Evolutionary conservation across 2,888 invertebrate genomes (phyloP), one percentile per base, ranked within the genome.

Genomic region (Drosophila limbata): DNA sequence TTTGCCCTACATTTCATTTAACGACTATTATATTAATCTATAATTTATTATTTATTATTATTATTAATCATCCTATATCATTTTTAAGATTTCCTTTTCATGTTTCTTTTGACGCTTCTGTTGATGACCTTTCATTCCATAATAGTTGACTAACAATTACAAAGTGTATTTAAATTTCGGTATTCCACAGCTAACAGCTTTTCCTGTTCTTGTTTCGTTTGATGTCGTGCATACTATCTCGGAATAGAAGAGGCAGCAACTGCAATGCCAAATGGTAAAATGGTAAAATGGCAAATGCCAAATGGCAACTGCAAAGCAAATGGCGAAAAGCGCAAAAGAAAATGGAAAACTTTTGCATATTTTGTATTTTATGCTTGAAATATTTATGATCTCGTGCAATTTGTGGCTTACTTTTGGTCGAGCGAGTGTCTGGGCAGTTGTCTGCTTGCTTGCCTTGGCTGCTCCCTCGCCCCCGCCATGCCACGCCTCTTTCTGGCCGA

Each of bases 311-410:
- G 75, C 65, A 68, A 63, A 56, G 74, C 63, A 45, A 68, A 66
- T 50, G 59, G 59, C 75, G 63, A 64, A 59, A 47, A 73, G 61
- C 52, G 66, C 61, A 75, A 69, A 73, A 77, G 75, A 80, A 83
- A 73, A 79, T 75, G 69, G 74, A 79, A 82, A 87, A 85, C 84
- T 85, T 85, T 85, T 85, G 84, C 84, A 85, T 85, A 85, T 85
- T 85, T 87, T 82, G 84, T 87, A 87, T 84, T 85, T 85, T 87
- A 85, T 85, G 84, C 84, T 84, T 85, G 84, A 85, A 85, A 85
- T 85, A 85, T 85, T 85, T 85, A 85, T 85, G 84, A 85, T 85
- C 87, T 85, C 82, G 74, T 87, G 87, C 84, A 85, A 85, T 85
- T 85, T 85, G 84, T 87, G 84, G 84, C 84, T 85, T 86, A 85